Evolutionary conservation across 1,140 invertebrate species (phyloP).

Genomic region (Riptortus pedestris): DNA sequence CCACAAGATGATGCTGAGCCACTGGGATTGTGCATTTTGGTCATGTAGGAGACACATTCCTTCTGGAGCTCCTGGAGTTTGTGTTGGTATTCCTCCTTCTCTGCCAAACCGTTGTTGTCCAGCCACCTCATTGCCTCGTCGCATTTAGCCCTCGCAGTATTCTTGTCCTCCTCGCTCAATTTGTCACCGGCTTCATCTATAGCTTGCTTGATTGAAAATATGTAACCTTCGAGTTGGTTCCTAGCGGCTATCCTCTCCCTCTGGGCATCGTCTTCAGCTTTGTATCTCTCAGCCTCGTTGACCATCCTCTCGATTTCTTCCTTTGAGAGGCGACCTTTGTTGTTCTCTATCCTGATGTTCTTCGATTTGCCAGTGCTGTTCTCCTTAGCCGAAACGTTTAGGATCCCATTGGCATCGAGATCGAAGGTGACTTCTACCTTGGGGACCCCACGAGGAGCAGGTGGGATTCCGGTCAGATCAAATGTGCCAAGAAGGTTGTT

Average conservation of each 20-base stretch:
- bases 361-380: constrained; percentile 43
- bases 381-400: constrained; percentile 51
- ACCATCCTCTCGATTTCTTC: constrained; percentile 52
- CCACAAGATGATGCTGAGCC: not conserved
- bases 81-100: constrained; percentile 39
- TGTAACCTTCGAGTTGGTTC: constrained; percentile 58
- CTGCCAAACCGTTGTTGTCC: constrained; percentile 43
- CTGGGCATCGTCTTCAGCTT: constrained; percentile 44
- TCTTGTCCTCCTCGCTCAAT: constrained; percentile 36
- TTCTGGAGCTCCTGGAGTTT: constrained; percentile 39
- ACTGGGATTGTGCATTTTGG: constrained; percentile 39
- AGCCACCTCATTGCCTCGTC: constrained; percentile 45
- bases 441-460: constrained; percentile 54
- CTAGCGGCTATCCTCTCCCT: constrained; percentile 47
- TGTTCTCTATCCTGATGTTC: constrained; percentile 47
- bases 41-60: constrained; percentile 42
- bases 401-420: constrained; percentile 66
- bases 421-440: constrained; percentile 65
- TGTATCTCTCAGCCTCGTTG: constrained; percentile 51
- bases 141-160: constrained; percentile 40
- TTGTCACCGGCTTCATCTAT: constrained; percentile 41
- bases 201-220: constrained; percentile 52
- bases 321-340: constrained; percentile 45
- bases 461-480: constrained; percentile 65
- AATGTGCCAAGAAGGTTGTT: constrained; percentile 70